Evolutionary conservation across 2,888 invertebrate species (phyloP).

Genomic region (Flabesymbios commensalis): DNA sequence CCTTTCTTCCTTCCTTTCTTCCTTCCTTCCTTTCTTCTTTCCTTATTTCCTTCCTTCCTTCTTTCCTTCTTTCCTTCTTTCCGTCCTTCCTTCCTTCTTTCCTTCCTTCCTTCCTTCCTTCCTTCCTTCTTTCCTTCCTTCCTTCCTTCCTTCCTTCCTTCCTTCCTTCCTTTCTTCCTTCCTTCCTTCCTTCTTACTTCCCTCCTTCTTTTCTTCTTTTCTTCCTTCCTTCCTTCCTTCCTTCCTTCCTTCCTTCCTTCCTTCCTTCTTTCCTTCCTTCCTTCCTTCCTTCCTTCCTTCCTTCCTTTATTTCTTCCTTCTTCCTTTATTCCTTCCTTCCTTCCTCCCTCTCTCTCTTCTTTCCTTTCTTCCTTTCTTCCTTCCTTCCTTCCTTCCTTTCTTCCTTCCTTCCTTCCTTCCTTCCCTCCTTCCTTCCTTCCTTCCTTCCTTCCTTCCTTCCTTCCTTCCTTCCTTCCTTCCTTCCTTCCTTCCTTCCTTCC

Average conservation of each 20-base stretch:
- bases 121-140: too few relatives aligned
- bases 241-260: not conserved
- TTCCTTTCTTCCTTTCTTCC: not conserved
- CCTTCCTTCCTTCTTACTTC: not conserved
- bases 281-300: not conserved
- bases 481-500: too few relatives aligned
- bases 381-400: not conserved
- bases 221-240: too few relatives aligned
- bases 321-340: not conserved
- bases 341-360: not conserved
- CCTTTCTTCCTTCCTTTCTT: not conserved
- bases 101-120: too few relatives aligned
- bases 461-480: too few relatives aligned
- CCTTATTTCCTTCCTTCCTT: not conserved
- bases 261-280: constrained; percentile 11
- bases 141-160: not conserved
- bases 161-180: not conserved
- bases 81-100: not conserved
- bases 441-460: too few relatives aligned
- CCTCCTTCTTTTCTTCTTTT: constrained; percentile 6
- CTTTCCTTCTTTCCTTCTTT: not conserved
- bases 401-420: not conserved
- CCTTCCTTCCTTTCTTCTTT: not conserved
- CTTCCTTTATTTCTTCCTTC: too few relatives aligned
- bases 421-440: too few relatives aligned